Percentiles rank a stretch among this genome's conserved stretches.
phyloP scores from a whole-genome alignment of 2,797 vertebrate species.

The Tauraco hartlaubi region DNA sequence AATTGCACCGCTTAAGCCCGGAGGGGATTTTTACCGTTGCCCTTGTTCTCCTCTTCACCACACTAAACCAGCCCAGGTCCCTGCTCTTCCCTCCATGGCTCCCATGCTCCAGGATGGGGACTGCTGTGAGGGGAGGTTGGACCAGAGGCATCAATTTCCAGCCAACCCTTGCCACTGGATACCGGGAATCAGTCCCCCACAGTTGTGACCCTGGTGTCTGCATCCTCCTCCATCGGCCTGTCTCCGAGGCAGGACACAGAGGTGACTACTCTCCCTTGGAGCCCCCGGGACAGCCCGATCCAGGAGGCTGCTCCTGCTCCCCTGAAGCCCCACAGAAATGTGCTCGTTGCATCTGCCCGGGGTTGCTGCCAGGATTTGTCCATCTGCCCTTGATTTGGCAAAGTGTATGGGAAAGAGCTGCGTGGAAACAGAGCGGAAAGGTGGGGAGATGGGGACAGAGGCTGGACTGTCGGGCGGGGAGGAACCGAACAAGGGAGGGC shows the following conservation, averaged over 20 bases:
- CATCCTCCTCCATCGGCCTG: neutral
- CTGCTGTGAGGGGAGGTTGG: accelerated
- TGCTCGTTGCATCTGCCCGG: neutral
- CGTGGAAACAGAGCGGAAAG: neutral
- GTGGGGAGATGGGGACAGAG: neutral
- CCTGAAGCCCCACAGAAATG: accelerated
- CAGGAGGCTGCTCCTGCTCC: neutral
- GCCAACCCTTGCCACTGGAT: accelerated
- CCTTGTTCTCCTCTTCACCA: neutral
- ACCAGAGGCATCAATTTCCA: neutral
- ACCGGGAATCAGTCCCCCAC: neutral
- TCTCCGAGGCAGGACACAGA: neutral
- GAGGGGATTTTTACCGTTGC: neutral
- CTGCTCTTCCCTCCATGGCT: accelerated
- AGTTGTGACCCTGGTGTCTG: neutral
- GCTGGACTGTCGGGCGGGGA: neutral
- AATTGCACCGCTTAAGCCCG: neutral
- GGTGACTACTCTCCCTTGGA: neutral
- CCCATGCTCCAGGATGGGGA: neutral
- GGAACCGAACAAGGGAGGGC: neutral
- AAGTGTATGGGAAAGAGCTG: neutral
- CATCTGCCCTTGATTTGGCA: neutral
- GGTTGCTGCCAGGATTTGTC: neutral
- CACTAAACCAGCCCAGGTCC: neutral
- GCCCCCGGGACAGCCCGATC: accelerated